phyloP scores from a whole-genome alignment of 2,888 invertebrate genomes.

The Colostygia pectinataria region DNA sequence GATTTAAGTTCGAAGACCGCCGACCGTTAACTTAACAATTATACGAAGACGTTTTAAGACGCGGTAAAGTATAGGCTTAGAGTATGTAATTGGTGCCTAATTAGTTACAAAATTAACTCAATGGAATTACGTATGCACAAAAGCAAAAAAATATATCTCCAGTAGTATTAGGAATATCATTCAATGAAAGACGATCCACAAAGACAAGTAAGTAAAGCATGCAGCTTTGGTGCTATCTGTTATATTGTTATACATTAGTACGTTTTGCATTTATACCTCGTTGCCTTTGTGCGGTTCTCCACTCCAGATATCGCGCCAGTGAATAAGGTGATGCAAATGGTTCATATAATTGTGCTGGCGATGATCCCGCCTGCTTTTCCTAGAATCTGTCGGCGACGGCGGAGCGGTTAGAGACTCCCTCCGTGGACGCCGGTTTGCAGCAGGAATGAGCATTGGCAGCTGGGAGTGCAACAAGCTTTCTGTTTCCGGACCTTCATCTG shows the following conservation, averaged over 20 bases:
- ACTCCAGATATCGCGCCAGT: slow-evolving; percentile 78
- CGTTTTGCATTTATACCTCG: slow-evolving; percentile 57
- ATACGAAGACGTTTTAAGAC: slow-evolving; percentile 4
- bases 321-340: slow-evolving; percentile 74
- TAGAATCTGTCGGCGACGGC: slow-evolving; percentile 75
- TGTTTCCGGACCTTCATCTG: slow-evolving; percentile 74
- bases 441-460: slow-evolving; percentile 57
- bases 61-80: no score
- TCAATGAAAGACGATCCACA: slow-evolving; percentile 34
- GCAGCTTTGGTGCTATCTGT: slow-evolving; percentile 36
- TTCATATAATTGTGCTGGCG: slow-evolving; percentile 74
- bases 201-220: slow-evolving; percentile 41
- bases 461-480: slow-evolving; percentile 64
- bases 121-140: slow-evolving; percentile 21
- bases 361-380: slow-evolving; percentile 66
- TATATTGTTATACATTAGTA: slow-evolving; percentile 30
- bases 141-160: slow-evolving; percentile 23
- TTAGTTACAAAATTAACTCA: not conserved
- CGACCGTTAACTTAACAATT: slow-evolving; percentile 2
- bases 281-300: slow-evolving; percentile 73
- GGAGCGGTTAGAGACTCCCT: slow-evolving; percentile 76
- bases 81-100: no score
- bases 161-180: no score
- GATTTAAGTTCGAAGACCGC: slow-evolving; percentile 6
- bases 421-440: slow-evolving; percentile 47